Base-by-base conservation (phyloP, 1,140 invertebrate species). In the Cydia fagiglandana region DNA sequence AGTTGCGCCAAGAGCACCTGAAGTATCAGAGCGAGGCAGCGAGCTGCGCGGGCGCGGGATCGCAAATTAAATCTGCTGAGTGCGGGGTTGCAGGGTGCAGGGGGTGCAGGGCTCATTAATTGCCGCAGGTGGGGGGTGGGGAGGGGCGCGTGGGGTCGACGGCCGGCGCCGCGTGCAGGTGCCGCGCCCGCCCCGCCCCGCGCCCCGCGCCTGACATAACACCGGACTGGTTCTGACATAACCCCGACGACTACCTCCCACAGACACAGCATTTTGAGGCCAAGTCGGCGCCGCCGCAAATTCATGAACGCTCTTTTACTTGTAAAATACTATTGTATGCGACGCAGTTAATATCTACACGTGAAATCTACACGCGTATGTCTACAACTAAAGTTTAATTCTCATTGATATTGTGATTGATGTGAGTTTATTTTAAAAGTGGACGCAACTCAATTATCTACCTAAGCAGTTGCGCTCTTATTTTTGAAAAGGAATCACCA, bases 151-250 rank as follows among this genome's bases (percentile, higher is more conserved):
- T 6, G 68, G 47, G 76, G 68, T 76, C 70, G 56, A 47, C 56
- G 64, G 56, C 56, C 56, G 7, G 56, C 56, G 34, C 76, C 76
- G 75, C 76, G 68, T 73, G 70, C 76, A 76, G 70, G 70, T 76
- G 76, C 76, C 68, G 38, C 64, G 38, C 47, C 66, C 68, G 24
- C 24, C 68, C 47, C 73, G n/a, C 64, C 56, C 56, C 56, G 45
- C 41, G 64, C 45, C 70, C 15, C 76, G 7, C 73, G 38, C 34
- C 76, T 77, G 76, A 77, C 76, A 77, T 77, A 77, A 77, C 76
- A 64, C 73, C 56, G 38, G 76, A 77, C 76, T 77, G 76, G 76
- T 77, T 75, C 75, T 76, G 76, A 77, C 76, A 77, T 77, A 77
- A 76, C 66, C 50, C 75, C 56, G 56, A 10, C 15, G 56, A 61